Evolutionary conservation across 2,797 vertebrate genomes (phyloP), one percentile per base, ranked within the genome.

Genomic region (Yasuhikotakia modesta): DNA sequence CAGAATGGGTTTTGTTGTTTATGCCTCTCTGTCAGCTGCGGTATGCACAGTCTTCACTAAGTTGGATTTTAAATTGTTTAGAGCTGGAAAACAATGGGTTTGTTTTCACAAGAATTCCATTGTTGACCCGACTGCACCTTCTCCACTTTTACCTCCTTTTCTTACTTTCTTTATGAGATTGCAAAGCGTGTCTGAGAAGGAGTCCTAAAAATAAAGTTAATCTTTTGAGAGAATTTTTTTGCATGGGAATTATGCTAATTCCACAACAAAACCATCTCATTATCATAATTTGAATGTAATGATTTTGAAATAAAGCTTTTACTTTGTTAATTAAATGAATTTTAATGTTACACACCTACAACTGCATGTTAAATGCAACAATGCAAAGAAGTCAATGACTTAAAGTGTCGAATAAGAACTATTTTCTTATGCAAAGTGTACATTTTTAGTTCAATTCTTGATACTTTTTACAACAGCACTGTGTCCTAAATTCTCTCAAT

Each of bases 1-100:
- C 27, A 27, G 27, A 27, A 27, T 27, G 27, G 27, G 27, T 27
- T 27, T 27, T 4, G 27, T 27, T 4, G 65, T 75, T 79, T 74
- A 70, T 43, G 63, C 71, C 45, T 52, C 57, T 11, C 2, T 80
- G 71, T 80, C 71, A 74, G 45, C 21, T 39, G 22, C 10, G 21
- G 16, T 74, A 50, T 61, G 65, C 35, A n/a, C 22, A 69, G 53
- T 39, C 55, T 58, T 14, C 57, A 73, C 1, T 6, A 22, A 6
- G 39, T 45, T 61, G 30, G 32, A 69, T 43, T 55, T 73, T 66
- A 61, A 73, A 74, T 52, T 21, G 55, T 45, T 69, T 69, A 17
- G 27, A 52, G 58, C 5, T 72, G 53, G 27, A 48, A 79, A 67
- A 73, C 70, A 58, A 53, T 50, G 35, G 19, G 35, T 27, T 69